Evolutionary conservation across 1,140 invertebrate genomes (phyloP).

Genomic region (Dreissena polymorpha): DNA sequence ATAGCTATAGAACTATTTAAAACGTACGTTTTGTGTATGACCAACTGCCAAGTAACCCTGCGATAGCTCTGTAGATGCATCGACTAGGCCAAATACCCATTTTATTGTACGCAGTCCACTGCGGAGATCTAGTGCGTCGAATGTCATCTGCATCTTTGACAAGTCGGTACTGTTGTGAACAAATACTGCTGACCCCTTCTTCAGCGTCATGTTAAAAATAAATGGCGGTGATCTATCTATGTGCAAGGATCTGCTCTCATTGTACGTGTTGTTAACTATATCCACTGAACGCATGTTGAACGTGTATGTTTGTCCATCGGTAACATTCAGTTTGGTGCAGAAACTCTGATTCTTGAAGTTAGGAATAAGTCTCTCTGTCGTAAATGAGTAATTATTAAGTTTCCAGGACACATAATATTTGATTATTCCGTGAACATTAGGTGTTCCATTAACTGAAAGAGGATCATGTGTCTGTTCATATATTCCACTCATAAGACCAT

Average conservation of each 20-base stretch:
- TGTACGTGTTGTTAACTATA: conserved; percentile 42
- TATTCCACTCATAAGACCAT: conserved; percentile 8
- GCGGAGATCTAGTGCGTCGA: conserved; percentile 60
- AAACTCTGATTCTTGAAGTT: conserved; percentile 27
- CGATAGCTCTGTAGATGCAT: neutral
- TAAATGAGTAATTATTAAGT: neutral
- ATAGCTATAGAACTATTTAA: no score
- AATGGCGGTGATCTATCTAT: conserved; percentile 55
- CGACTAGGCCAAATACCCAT: conserved; percentile 39
- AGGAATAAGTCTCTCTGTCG: neutral
- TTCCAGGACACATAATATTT: no score
- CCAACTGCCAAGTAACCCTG: neutral
- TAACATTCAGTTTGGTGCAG: neutral
- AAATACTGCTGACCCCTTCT: conserved; percentile 48
- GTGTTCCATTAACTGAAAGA: conserved; percentile 55
- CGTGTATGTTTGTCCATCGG: conserved; percentile 59
- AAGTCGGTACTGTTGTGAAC: conserved; percentile 63
- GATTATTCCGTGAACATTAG: conserved; percentile 60
- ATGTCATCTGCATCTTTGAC: conserved; percentile 59
- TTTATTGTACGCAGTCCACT: conserved; percentile 56
- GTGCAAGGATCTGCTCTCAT: conserved; percentile 43
- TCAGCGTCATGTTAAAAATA: conserved; percentile 48
- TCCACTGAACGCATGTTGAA: conserved; percentile 51
- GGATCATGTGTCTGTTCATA: conserved; percentile 60
- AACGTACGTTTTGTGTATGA: no score